phyloP scores from a whole-genome alignment of 1,140 invertebrate genomes.

The Solen grandis region DNA sequence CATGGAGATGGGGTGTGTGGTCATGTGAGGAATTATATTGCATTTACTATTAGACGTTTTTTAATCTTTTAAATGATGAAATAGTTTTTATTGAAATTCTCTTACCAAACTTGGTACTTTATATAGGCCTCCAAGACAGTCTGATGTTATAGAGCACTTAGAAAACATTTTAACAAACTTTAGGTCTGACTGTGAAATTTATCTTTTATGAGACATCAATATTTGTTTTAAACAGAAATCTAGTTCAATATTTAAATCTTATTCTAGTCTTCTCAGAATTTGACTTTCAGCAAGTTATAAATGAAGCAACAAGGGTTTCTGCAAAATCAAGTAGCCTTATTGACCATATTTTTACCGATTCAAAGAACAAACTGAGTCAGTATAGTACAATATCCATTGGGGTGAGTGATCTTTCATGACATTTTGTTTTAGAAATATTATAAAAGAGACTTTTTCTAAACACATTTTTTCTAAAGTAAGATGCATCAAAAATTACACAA shows the following conservation, averaged over 20 bases:
- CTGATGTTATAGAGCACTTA: constrained; percentile 8
- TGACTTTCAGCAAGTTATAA: constrained; percentile 20
- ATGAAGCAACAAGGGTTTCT: too few relatives aligned
- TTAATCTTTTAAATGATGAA: constrained; percentile 33
- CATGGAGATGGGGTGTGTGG: constrained; percentile 1
- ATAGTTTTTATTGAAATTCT: constrained; percentile 26
- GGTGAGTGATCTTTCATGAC: constrained; percentile 13
- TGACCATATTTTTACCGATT: too few relatives aligned
- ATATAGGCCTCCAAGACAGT: constrained; percentile 17
- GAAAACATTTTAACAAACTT: too few relatives aligned
- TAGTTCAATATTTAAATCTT: too few relatives aligned
- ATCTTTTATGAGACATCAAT: not conserved
- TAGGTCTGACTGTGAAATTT: constrained; percentile 14
- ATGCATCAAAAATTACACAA: constrained; percentile 6
- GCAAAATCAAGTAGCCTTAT: too few relatives aligned
- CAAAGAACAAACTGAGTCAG: too few relatives aligned
- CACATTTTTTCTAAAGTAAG: constrained; percentile 15
- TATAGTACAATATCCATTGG: too few relatives aligned
- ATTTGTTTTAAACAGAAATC: constrained; percentile 29
- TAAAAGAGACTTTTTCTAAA: constrained; percentile 15
- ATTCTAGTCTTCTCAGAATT: constrained; percentile 8
- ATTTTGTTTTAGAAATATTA: not conserved
- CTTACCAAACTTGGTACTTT: constrained; percentile 10
- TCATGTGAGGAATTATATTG: constrained; percentile 8
- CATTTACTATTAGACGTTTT: not conserved